phyloP scores from a whole-genome alignment of 2,113 vertebrate species.

The Ivindomyrus marchei region DNA sequence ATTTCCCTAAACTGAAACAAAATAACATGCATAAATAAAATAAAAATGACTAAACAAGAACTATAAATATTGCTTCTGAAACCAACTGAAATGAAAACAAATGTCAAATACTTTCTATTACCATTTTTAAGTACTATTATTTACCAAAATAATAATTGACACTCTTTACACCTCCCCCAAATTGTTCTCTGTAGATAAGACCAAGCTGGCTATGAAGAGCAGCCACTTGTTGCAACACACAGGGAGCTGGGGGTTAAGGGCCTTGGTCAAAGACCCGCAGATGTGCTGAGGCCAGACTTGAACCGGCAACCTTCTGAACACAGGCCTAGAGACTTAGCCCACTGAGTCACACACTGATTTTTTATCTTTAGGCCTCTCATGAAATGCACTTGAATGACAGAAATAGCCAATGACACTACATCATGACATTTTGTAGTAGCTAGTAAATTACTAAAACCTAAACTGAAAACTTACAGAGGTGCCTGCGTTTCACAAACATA shows the following conservation, averaged over 20 bases:
- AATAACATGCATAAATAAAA: background rate
- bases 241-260: background rate
- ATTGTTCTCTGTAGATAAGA: background rate
- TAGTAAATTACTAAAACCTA: background rate
- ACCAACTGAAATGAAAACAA: background rate
- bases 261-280: background rate
- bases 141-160: background rate
- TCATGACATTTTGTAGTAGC: background rate
- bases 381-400: background rate
- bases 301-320: no score
- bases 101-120: background rate
- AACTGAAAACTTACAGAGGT: background rate
- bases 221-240: background rate
- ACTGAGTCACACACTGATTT: background rate
- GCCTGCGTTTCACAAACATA: no score
- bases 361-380: background rate
- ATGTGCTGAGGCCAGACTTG: background rate
- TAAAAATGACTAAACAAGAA: background rate
- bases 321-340: background rate
- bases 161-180: no score
- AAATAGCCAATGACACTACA: background rate
- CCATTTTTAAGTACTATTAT: background rate
- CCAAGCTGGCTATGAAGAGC: background rate
- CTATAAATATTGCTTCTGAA: background rate
- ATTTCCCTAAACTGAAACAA: background rate